phyloP scores from a whole-genome alignment of 2,113 vertebrate genomes.

The Gasterosteus aculeatus region DNA sequence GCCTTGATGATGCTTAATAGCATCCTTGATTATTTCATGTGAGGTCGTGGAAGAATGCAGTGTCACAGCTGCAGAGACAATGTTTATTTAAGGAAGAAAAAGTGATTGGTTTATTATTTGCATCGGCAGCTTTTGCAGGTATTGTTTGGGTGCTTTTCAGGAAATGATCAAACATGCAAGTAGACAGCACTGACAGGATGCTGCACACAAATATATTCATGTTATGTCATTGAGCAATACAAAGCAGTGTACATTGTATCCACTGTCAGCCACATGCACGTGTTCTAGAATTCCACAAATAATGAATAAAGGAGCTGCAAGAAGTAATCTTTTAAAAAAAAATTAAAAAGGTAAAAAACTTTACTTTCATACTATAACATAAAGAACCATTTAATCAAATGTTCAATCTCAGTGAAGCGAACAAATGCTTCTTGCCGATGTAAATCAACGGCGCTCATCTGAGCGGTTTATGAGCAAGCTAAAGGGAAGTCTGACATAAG shows the following conservation, averaged over 20 bases:
- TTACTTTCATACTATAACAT: neutral
- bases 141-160: neutral
- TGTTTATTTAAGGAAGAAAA: slow-evolving; percentile 33
- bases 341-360: neutral
- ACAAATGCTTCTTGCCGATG: neutral
- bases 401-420: slow-evolving; percentile 6
- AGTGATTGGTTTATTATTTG: slow-evolving; percentile 51
- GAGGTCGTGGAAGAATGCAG: slow-evolving; percentile 25
- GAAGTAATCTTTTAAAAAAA: neutral
- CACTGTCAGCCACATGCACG: slow-evolving; percentile 9
- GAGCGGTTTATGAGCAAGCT: neutral
- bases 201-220: neutral
- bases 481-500: slow-evolving; percentile 20
- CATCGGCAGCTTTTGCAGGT: slow-evolving; percentile 51
- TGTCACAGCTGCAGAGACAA: slow-evolving; percentile 41
- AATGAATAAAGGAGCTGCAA: neutral
- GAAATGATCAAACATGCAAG: neutral
- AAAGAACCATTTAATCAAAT: slow-evolving; percentile 17
- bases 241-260: neutral
- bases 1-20: slow-evolving; percentile 72
- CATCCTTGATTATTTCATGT: slow-evolving; percentile 65
- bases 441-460: slow-evolving; percentile 11
- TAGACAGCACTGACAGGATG: neutral
- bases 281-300: slow-evolving; percentile 3
- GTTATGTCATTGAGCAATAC: neutral